Base-by-base conservation (phyloP, 2,113 vertebrate species). In the Murina feae region DNA sequence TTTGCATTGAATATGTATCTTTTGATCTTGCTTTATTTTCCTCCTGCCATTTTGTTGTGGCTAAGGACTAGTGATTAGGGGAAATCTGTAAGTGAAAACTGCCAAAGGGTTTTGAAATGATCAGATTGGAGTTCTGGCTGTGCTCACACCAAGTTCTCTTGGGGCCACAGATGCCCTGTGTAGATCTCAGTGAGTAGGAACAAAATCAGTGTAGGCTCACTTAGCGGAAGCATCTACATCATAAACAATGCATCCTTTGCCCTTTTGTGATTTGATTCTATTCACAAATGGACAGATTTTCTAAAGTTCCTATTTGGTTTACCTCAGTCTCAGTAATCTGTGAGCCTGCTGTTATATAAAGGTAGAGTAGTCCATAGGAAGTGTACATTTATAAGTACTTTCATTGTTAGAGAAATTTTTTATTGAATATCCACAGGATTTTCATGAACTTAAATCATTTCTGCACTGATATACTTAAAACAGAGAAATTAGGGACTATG, bases 11-110 rank as follows among this genome's bases (percentile, higher is more conserved):
- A 87, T 91, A 89, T 96, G 86, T 86, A 2, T 3, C 82, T 94
- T 98, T 98, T 97, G 95, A 98, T 98, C 93, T 96, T 91, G 58
- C 75, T 97, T 93, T 97, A 87, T 95, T 96, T 97, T 95, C 20
- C 87, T 97, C 87, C 96, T 93, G 79, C 95, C 90, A 17, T 98
- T 97, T 98, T 97, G 93, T 97, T 97, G 81, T 74, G 0, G 16
- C 82, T 94, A 92, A 93, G n/a, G 93, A 58, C 10, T 71, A 58
- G 39, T 88, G 72, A 84, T 93, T 91, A 93, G 55, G 37, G 93
- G 55, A 92, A 90, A 89, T 47, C 42, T 60, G 39, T 79, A 93
- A 92, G 68, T 81, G 44, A 89, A 89, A 96, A 95, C 28, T 75
- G 75, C 51, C 32, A 84, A 86, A 80, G 42, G 39, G 2, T 69